Evolutionary conservation across 1,140 invertebrate species (phyloP).

Genomic region (Aricia agestis): DNA sequence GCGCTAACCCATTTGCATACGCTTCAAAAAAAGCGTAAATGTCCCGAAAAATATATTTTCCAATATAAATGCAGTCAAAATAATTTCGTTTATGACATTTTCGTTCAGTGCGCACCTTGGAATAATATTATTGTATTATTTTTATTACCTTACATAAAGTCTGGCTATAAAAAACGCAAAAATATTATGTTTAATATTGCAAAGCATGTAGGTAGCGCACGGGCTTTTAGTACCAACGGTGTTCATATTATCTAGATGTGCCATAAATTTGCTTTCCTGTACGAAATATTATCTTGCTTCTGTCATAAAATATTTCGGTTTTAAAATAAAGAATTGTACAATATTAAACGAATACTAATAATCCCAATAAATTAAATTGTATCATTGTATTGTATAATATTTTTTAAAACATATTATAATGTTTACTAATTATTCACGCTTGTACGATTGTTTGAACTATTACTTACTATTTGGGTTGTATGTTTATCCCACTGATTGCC

Average conservation of each 20-base stretch:
- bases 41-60: background rate
- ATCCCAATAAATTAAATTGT: no score
- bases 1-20: no score
- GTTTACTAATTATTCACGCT: no score
- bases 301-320: background rate
- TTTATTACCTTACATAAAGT: constrained; percentile 7
- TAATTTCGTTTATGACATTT: constrained; percentile 3
- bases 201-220: background rate
- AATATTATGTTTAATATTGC: constrained; percentile 16
- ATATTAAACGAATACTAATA: background rate
- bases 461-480: no score
- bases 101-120: background rate
- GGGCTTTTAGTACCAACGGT: constrained; percentile 1
- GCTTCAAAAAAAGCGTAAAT: no score
- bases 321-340: background rate
- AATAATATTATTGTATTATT: constrained; percentile 9
- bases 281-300: background rate
- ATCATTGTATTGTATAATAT: no score
- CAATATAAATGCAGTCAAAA: constrained; percentile 15
- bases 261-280: background rate
- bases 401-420: no score
- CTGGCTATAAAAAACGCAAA: constrained; percentile 9
- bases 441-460: no score
- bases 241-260: background rate
- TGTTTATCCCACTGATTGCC: no score